Evolutionary conservation across 2,888 invertebrate species (phyloP).

Genomic region (Synergus gifuensis): DNA sequence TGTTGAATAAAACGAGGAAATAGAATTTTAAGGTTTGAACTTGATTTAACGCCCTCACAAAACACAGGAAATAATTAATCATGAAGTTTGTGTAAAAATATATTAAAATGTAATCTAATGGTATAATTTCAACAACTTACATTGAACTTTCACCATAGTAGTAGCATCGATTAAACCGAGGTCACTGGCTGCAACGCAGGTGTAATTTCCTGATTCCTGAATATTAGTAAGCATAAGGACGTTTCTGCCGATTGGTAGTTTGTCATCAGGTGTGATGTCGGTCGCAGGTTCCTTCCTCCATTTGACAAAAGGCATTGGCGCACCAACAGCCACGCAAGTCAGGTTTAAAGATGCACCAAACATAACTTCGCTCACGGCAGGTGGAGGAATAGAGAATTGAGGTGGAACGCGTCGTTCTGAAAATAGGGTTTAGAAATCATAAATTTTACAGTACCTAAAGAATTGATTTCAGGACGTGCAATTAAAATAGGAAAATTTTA

Average conservation of each 20-base stretch:
- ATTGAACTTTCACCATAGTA: constrained; percentile 96
- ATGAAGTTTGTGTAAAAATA: too few relatives aligned
- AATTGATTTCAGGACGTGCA: too few relatives aligned
- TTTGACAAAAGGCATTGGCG: constrained; percentile 98
- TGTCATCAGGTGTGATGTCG: constrained; percentile 93
- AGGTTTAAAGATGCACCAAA: constrained; percentile 94
- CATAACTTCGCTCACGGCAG: constrained; percentile 92
- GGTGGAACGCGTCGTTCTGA: constrained; percentile 96
- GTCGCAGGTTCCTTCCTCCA: constrained; percentile 91
- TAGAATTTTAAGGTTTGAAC: too few relatives aligned
- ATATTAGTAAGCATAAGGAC: constrained; percentile 92
- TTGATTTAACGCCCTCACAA: too few relatives aligned
- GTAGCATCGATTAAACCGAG: constrained; percentile 94
- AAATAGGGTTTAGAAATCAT: constrained; percentile 3
- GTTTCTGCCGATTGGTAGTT: constrained; percentile 91
- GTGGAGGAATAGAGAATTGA: constrained; percentile 95
- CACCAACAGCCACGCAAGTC: constrained; percentile 97
- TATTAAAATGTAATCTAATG: background rate
- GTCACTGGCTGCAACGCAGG: constrained; percentile 96
- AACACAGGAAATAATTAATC: too few relatives aligned
- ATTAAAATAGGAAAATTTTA: too few relatives aligned
- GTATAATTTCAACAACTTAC: constrained; percentile 80
- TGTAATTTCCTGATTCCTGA: constrained; percentile 96
- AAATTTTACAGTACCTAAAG: background rate
- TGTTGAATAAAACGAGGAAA: too few relatives aligned